Percentiles rank a stretch among this genome's conserved stretches.
phyloP scores from a whole-genome alignment of 2,113 vertebrate genomes.

The Heterotis niloticus region DNA sequence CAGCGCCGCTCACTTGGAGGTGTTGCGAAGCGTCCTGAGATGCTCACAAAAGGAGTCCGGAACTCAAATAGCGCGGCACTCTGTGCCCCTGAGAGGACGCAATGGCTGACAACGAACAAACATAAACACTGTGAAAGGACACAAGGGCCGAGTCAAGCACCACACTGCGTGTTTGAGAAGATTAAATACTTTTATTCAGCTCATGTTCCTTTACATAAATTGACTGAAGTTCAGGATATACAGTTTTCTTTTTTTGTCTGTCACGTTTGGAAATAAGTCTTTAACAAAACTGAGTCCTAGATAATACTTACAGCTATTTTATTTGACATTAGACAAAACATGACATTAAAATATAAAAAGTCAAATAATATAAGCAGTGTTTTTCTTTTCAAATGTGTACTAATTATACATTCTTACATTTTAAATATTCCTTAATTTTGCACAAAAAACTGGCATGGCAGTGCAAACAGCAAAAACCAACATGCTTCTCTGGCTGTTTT shows the following conservation, averaged over 20 bases:
- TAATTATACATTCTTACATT: slow-evolving; percentile 63
- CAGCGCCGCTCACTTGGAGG: not conserved
- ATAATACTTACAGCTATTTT: slow-evolving; percentile 50
- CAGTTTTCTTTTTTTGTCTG: slow-evolving; percentile 27
- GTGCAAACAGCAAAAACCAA: slow-evolving; percentile 70
- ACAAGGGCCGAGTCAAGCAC: slow-evolving; percentile 50
- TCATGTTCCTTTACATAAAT: slow-evolving; percentile 34
- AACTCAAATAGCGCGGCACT: slow-evolving; percentile 39
- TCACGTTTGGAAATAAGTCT: slow-evolving; percentile 20
- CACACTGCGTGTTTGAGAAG: slow-evolving; percentile 34
- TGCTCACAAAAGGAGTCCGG: slow-evolving; percentile 21
- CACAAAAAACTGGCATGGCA: slow-evolving; percentile 62
- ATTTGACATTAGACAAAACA: slow-evolving; percentile 31
- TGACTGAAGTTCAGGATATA: slow-evolving; percentile 26
- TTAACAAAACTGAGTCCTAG: slow-evolving; percentile 45
- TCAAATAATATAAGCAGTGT: slow-evolving; percentile 30
- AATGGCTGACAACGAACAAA: slow-evolving; percentile 44
- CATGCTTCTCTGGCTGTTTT: slow-evolving; percentile 49
- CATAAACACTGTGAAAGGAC: slow-evolving; percentile 33
- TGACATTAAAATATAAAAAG: slow-evolving; percentile 29
- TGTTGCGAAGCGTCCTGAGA: slow-evolving; percentile 36
- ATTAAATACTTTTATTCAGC: slow-evolving; percentile 61
- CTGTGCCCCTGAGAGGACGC: slow-evolving; percentile 23
- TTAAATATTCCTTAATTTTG: slow-evolving; percentile 51
- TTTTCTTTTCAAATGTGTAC: slow-evolving; percentile 52